phyloP scores from a whole-genome alignment of 2,888 invertebrate genomes.

The Anthoptus insignis region DNA sequence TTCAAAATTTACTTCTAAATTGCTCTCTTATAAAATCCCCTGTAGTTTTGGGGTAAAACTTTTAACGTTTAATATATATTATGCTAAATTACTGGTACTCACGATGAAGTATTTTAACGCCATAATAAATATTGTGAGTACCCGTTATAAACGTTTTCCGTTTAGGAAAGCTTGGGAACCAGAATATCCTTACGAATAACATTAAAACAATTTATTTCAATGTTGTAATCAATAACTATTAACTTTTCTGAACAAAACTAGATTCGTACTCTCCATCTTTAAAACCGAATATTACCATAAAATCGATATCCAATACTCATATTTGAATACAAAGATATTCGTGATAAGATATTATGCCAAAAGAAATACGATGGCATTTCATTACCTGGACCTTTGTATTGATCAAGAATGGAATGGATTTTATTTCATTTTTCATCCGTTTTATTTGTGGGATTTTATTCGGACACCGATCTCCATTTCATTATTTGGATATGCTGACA shows the following conservation, averaged over 20 bases:
- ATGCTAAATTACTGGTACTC: too few species aligned
- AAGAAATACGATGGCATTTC: conserved; percentile 26
- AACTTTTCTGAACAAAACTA: background rate
- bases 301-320: conserved; percentile 62
- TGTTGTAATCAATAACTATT: background rate
- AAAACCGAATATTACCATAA: conserved; percentile 57
- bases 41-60: too few species aligned
- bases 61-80: too few species aligned
- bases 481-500: too few species aligned
- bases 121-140: too few species aligned
- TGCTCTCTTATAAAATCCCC: too few species aligned
- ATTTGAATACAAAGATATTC: conserved; percentile 59
- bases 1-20: background rate
- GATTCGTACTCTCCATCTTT: background rate
- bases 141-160: too few species aligned
- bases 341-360: conserved; percentile 11
- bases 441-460: too few species aligned
- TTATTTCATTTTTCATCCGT: conserved; percentile 20
- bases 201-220: background rate
- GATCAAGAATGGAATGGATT: conserved; percentile 18
- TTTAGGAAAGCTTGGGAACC: too few species aligned
- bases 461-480: too few species aligned
- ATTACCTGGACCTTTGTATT: conserved; percentile 26
- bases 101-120: too few species aligned
- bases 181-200: background rate